Percentiles rank a stretch among this genome's conserved stretches.
Conservation (phyloP, 1,140 invertebrate species). For the Conopomorpha cramerella region DNA sequence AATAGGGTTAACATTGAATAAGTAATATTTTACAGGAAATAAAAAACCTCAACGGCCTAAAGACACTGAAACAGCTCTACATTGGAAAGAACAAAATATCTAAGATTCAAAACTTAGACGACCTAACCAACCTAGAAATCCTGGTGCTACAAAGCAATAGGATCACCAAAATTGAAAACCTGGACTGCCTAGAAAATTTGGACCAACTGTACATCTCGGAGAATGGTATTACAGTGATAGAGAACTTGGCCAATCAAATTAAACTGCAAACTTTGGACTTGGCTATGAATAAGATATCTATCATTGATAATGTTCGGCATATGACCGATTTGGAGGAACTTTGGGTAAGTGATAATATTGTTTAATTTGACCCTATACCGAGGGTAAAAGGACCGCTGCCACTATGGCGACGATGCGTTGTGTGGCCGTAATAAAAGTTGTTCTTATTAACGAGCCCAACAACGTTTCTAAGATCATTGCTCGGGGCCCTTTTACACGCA, state of each 20-base stretch:
- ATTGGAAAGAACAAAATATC: conserved; percentile 97
- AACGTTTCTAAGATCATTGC: no score
- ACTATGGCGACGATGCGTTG: not conserved
- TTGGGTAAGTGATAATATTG: conserved; percentile 85
- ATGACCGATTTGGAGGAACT: conserved; percentile 84
- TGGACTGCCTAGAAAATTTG: conserved; percentile 74
- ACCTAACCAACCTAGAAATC: conserved; percentile 76
- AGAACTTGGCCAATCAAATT: conserved; percentile 72
- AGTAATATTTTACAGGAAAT: conserved; percentile 67
- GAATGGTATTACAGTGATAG: conserved; percentile 84
- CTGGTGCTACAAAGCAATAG: conserved; percentile 93
- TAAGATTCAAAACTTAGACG: conserved; percentile 85
- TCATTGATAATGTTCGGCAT: conserved; percentile 79
- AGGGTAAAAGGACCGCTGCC: not conserved
- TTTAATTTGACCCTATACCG: no score
- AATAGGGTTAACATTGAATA: no score
- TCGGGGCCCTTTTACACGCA: no score
- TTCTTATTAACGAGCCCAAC: no score
- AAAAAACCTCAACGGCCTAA: conserved; percentile 79
- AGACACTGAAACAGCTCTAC: conserved; percentile 77
- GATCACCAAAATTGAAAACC: conserved; percentile 85
- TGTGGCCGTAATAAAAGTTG: not conserved
- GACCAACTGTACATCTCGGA: conserved; percentile 93
- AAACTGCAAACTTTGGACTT: conserved; percentile 87
- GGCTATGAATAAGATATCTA: conserved; percentile 85